Evolutionary conservation across 2,888 invertebrate species (phyloP).

Genomic region (Drosophila paramelanica): DNA sequence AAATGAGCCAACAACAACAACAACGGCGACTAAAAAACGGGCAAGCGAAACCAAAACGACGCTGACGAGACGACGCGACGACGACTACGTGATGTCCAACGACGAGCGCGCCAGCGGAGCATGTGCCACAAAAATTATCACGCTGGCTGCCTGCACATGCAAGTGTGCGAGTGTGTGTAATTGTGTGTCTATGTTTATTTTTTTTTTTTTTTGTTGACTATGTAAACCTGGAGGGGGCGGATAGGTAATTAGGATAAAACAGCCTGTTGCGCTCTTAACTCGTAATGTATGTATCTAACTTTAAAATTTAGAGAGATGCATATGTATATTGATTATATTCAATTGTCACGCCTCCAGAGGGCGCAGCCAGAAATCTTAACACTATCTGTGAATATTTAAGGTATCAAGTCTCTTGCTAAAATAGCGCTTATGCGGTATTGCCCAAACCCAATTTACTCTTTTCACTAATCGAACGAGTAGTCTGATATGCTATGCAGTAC

Average conservation of each 20-base stretch:
- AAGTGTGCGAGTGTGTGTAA: not conserved
- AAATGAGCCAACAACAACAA: conserved; percentile 35
- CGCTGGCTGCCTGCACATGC: conserved; percentile 22
- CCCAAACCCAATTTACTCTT: too few relatives aligned
- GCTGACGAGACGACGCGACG: conserved; percentile 17
- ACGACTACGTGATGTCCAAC: conserved; percentile 44
- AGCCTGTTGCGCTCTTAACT: conserved; percentile 9
- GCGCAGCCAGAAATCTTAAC: too few relatives aligned
- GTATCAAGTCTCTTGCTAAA: too few relatives aligned
- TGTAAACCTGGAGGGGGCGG: not conserved
- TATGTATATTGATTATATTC: too few relatives aligned
- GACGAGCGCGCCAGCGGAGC: conserved; percentile 36
- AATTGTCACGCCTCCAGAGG: too few relatives aligned
- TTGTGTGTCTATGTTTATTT: not conserved
- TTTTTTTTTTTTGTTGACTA: not conserved
- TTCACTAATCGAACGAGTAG: too few relatives aligned
- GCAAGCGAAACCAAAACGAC: conserved; percentile 8
- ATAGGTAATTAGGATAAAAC: not conserved
- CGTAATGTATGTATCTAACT: too few relatives aligned
- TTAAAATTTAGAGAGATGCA: too few relatives aligned
- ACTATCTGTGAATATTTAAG: too few relatives aligned
- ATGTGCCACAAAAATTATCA: conserved; percentile 46
- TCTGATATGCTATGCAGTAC: too few relatives aligned
- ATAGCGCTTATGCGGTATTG: too few relatives aligned
- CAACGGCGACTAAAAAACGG: conserved; percentile 7